Percentiles rank a stretch among this genome's conserved stretches.
Evolutionary conservation across 2,113 vertebrate species (phyloP).

Genomic region (Actenoides lindsayi): DNA sequence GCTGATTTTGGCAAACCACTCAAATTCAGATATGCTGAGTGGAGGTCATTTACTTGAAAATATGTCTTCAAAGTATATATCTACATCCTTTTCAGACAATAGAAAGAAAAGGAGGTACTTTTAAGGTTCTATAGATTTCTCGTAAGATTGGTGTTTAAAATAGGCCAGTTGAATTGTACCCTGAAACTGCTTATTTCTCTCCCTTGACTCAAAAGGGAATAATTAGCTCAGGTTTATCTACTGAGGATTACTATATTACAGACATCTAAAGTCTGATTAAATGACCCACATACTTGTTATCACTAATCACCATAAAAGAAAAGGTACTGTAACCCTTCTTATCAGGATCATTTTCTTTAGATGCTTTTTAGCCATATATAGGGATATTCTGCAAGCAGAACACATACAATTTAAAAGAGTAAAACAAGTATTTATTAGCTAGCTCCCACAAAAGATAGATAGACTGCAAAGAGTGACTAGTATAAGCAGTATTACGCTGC

Average conservation of each 20-base stretch:
- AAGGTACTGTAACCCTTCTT: neutral
- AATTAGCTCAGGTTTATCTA: neutral
- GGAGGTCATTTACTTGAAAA: neutral
- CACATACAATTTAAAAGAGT: rapidly evolving
- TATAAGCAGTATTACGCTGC: neutral
- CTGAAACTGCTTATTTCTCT: conserved; percentile 1
- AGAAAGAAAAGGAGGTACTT: neutral
- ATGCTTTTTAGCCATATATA: neutral
- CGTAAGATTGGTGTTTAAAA: neutral
- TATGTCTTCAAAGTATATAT: neutral
- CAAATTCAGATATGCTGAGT: neutral
- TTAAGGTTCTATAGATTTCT: neutral
- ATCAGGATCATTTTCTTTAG: neutral
- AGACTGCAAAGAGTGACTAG: neutral
- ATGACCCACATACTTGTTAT: neutral
- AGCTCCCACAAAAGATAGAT: neutral
- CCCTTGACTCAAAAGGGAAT: neutral
- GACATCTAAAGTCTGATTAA: neutral
- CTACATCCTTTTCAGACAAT: neutral
- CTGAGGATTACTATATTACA: neutral
- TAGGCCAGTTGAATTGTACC: neutral
- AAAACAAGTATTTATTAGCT: neutral
- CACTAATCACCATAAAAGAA: neutral
- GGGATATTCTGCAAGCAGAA: neutral
- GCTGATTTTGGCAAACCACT: neutral